Conservation (phyloP, 2,797 vertebrate species). For the Euphonia xanthogaster region DNA sequence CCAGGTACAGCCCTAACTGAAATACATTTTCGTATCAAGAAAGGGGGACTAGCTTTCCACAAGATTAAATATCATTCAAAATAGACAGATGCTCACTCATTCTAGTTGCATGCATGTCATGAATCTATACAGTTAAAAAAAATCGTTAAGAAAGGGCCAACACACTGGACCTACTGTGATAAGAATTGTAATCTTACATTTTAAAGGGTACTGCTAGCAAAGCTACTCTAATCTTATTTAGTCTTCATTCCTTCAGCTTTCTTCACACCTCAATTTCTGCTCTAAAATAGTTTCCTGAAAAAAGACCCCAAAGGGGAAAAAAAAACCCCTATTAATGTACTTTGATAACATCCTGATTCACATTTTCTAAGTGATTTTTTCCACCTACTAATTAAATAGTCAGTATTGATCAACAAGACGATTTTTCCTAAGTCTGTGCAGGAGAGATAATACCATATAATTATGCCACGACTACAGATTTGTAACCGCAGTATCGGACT, state of each 20-base stretch:
- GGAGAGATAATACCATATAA: background rate
- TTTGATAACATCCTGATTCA: background rate
- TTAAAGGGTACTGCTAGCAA: background rate
- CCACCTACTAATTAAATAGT: background rate
- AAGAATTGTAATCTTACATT: background rate
- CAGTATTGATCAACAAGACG: background rate
- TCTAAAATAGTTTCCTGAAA: background rate
- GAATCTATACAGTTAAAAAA: background rate
- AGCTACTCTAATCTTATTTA: slow-evolving; percentile 3
- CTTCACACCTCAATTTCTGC: background rate
- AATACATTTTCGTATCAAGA: background rate
- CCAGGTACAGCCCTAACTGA: background rate
- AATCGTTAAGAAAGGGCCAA: background rate
- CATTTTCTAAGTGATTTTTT: background rate
- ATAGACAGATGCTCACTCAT: background rate
- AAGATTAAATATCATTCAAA: background rate
- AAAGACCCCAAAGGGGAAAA: background rate
- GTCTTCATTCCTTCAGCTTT: background rate
- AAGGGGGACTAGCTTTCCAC: background rate
- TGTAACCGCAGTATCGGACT: background rate
- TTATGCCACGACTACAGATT: background rate
- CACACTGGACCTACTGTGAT: background rate
- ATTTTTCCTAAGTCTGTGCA: background rate
- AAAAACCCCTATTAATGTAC: background rate
- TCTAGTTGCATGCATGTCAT: background rate